A percentile compares a stretch with the other conserved stretches of the same genome.
phyloP scores from a whole-genome alignment of 2,797 vertebrate genomes.

The Cebuella pygmaea region DNA sequence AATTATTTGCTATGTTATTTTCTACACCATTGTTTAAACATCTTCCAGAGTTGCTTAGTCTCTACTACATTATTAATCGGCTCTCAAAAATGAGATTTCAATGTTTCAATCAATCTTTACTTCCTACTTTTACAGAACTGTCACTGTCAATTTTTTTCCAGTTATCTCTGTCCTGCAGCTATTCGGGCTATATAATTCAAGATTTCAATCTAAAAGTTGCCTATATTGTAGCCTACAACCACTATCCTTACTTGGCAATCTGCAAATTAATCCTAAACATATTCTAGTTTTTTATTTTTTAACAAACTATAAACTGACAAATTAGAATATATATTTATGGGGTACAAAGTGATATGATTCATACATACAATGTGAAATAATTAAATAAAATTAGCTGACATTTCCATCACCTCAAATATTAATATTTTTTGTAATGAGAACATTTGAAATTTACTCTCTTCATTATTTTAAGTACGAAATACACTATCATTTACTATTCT shows the following conservation, averaged over 20 bases:
- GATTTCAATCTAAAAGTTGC: not conserved
- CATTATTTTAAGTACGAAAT: not conserved
- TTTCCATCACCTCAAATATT: not conserved
- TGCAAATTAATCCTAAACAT: not conserved
- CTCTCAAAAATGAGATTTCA: not conserved
- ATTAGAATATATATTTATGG: not conserved
- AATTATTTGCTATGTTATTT: not conserved
- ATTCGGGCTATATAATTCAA: not conserved
- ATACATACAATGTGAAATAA: not conserved
- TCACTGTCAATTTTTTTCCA: not conserved
- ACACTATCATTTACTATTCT: not conserved
- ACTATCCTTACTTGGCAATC: not conserved
- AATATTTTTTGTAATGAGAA: not conserved
- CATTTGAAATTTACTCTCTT: not conserved
- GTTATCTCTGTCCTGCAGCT: not conserved
- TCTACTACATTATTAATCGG: not conserved
- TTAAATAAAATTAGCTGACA: not conserved
- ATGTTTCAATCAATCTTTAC: not conserved
- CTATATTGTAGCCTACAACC: not conserved
- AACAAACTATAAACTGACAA: not conserved
- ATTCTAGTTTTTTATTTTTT: not conserved
- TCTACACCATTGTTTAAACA: not conserved
- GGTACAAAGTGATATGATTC: not conserved
- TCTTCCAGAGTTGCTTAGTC: not conserved
- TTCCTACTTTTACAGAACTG: not conserved